Conservation (phyloP, 2,888 invertebrate species). For the Hydriomena furcata region DNA sequence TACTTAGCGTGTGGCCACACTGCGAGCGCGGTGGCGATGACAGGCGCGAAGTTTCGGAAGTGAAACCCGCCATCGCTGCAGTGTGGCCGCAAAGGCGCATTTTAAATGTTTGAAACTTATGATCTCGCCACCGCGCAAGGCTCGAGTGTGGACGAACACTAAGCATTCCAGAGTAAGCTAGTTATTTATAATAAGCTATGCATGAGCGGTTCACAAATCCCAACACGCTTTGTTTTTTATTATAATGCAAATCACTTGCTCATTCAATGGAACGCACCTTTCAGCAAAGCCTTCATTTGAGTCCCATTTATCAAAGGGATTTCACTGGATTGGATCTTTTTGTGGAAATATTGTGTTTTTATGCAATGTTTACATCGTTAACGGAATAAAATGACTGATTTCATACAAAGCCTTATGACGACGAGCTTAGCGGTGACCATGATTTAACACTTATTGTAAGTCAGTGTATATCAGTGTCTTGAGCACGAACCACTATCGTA, state of each 20-base stretch:
- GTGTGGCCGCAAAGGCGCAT: too few relatives aligned
- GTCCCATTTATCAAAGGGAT: constrained; percentile 37
- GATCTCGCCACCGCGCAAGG: too few relatives aligned
- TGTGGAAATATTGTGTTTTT: constrained; percentile 18
- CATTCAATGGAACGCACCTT: constrained; percentile 38
- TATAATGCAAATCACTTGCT: constrained; percentile 48
- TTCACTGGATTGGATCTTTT: constrained; percentile 25
- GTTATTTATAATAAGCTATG: constrained; percentile 17
- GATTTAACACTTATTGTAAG: too few relatives aligned
- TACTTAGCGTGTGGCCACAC: too few relatives aligned
- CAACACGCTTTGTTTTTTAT: constrained; percentile 40
- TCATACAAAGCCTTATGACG: background rate
- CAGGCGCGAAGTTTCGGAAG: too few relatives aligned
- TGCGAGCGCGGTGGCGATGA: too few relatives aligned
- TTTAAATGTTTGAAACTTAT: too few relatives aligned
- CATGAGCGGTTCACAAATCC: constrained; percentile 23
- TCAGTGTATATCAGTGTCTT: too few relatives aligned
- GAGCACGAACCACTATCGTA: too few relatives aligned
- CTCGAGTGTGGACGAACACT: too few relatives aligned
- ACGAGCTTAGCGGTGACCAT: too few relatives aligned
- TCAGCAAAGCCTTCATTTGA: constrained; percentile 22
- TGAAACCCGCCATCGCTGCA: too few relatives aligned
- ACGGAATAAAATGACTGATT: constrained; percentile 6
- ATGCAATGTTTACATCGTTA: constrained; percentile 13
- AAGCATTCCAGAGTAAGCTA: background rate